Base-by-base conservation (phyloP, 2,888 invertebrate genomes). In the Malacosoma neustria region DNA sequence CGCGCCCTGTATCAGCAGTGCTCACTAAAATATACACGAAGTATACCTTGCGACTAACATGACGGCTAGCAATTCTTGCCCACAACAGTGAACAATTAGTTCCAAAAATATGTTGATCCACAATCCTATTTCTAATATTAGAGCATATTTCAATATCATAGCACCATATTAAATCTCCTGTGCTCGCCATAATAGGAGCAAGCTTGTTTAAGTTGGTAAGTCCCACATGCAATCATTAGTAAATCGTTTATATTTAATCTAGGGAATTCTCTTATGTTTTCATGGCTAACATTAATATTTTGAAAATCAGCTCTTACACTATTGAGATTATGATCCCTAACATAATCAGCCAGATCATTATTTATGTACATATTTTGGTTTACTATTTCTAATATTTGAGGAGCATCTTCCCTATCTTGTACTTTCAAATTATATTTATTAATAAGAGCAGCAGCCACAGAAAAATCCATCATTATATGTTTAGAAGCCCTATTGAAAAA, bases 91-190 rank as follows among this genome's bases (percentile, higher is more conserved):
- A n/a, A n/a, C n/a, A n/a, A n/a, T n/a, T n/a, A n/a, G n/a, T n/a
- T n/a, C n/a, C n/a, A n/a, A n/a, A n/a, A n/a, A n/a, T n/a, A n/a
- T n/a, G n/a, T n/a, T n/a, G n/a, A n/a, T n/a, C n/a, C n/a, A n/a
- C n/a, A n/a, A n/a, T n/a, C n/a, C n/a, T n/a, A n/a, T n/a, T n/a
- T n/a, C n/a, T n/a, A n/a, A n/a, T n/a, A n/a, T n/a, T n/a, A n/a
- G n/a, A n/a, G n/a, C 40, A 46, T 14, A 43, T 38, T 40, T 46
- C 41, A 29, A 46, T 39, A 4, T n/a, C 11, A 34, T 41, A 46
- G n/a, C 15, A 29, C n/a, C 43, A n/a, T 43, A 40, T 43, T 35
- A 34, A n/a, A 34, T 32, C 34, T 30, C 9, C 42, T 14, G 33
- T 45, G 42, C 13, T 45, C 41, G 3, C 42, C 42, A 35, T 30